Base-by-base conservation (phyloP, 1,140 invertebrate species). In the Apocrypta bakeri region DNA sequence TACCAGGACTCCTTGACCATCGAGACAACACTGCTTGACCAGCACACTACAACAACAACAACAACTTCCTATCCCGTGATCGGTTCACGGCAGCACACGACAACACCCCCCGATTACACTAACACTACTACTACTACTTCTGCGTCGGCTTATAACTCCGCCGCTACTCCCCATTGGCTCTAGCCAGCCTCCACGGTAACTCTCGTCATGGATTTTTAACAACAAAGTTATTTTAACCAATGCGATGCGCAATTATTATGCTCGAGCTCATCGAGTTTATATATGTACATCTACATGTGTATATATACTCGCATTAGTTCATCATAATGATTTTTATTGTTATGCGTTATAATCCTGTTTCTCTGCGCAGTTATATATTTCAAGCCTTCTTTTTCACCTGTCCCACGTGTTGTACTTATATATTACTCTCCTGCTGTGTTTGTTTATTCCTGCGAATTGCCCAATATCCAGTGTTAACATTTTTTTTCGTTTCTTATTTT, bases 91-190 rank as follows among this genome's bases (percentile, higher is more conserved):
- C 48, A 91, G 91, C 90, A 91, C 91, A 56, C 90, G 87, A 92
- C 91, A 91, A 92, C 91, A 92, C 90, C 90, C 87, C 88, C 86
- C 86, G 90, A 90, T 89, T 90, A 92, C 91, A 92, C 91, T 90
- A 92, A 92, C 91, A 91, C 90, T 90, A 86, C 91, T 88, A 88
- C 90, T 89, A 48, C 63, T 64, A 40, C 27, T 29, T 24, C 74
- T 66, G 75, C 75, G 75, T 9, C 75, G n/a, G 75, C 75, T 29
- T 27, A 66, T 33, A 91, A 92, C 89, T 91, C 88, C 87, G 90
- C 89, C 86, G 90, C 89, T 21, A 56, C 48, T 87, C 90, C 91
- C 86, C 89, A 92, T 88, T 92, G 91, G 91, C 90, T 92, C 87
- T 92, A 92, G 90, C 89, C 90, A 86, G 86, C n/a, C 12, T 85